These are phyloP conservation scores for Laticauda colubrina DNA, from an alignment of 2,113 vertebrate genomes.

Conservation along the genomic window DNA sequence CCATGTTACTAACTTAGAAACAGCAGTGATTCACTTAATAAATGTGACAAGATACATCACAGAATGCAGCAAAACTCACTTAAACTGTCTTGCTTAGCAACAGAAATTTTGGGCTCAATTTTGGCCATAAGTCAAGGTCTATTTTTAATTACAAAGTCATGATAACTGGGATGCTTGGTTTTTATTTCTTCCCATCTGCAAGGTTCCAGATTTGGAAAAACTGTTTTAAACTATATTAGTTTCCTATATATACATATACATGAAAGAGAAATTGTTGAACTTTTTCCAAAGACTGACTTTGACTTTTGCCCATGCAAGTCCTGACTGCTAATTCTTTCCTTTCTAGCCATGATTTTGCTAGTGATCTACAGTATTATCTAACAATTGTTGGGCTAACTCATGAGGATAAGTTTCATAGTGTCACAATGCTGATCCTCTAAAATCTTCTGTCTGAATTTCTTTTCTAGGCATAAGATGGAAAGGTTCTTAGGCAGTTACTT, in stretches of 20 bases:
- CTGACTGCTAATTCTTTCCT: neutral
- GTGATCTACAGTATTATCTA: neutral
- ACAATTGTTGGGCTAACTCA: neutral
- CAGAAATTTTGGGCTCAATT: too few species aligned
- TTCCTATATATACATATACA: neutral
- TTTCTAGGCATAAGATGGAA: neutral
- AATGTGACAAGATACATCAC: too few species aligned
- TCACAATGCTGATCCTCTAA: neutral
- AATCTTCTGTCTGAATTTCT: neutral
- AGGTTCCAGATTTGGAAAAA: neutral
- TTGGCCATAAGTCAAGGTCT: too few species aligned
- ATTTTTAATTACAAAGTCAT: neutral
- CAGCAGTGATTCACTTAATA: too few species aligned
- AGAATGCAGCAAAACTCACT: too few species aligned
- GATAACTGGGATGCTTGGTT: neutral
- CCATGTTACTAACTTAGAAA: too few species aligned
- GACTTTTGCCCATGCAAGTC: neutral
- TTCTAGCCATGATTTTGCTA: neutral
- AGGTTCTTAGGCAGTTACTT: neutral
- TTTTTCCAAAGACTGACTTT: neutral
- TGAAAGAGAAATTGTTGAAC: neutral
- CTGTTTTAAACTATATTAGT: too few species aligned
- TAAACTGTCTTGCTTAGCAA: too few species aligned
- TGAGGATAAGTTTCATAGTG: neutral
- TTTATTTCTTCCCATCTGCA: neutral